phyloP scores from a whole-genome alignment of 2,113 vertebrate genomes.

The Aspidoscelis tigris region DNA sequence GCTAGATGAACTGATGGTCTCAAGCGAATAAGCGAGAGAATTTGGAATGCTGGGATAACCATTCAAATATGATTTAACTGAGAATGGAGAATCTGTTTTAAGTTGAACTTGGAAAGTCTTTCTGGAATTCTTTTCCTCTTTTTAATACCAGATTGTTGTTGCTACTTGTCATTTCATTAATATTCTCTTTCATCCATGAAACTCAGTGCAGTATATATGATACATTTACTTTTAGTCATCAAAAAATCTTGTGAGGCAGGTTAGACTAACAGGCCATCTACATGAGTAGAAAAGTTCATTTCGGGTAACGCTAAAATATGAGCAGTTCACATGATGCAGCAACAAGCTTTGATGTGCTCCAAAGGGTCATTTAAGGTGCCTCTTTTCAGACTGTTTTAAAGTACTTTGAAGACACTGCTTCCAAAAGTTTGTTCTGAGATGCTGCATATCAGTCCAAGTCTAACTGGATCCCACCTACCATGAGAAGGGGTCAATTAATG shows the following conservation, averaged over 20 bases:
- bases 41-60: background rate
- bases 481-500: no score
- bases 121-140: background rate
- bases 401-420: no score
- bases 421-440: no score
- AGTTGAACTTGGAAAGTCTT: background rate
- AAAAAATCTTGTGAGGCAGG: background rate
- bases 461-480: no score
- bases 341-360: no score
- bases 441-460: no score
- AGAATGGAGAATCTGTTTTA: background rate
- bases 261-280: background rate
- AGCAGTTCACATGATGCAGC: no score
- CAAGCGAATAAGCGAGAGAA: background rate
- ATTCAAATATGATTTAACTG: constrained; percentile 11
- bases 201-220: background rate
- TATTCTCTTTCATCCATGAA: background rate
- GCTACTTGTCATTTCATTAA: background rate
- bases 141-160: background rate
- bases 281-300: no score
- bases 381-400: no score
- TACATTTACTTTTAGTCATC: background rate
- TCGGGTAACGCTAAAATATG: no score
- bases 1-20: background rate
- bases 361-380: no score